Percentiles rank a stretch among this genome's conserved stretches.
Evolutionary conservation across 2,888 invertebrate genomes (phyloP).

Genomic region (Cerceris rybyensis): DNA sequence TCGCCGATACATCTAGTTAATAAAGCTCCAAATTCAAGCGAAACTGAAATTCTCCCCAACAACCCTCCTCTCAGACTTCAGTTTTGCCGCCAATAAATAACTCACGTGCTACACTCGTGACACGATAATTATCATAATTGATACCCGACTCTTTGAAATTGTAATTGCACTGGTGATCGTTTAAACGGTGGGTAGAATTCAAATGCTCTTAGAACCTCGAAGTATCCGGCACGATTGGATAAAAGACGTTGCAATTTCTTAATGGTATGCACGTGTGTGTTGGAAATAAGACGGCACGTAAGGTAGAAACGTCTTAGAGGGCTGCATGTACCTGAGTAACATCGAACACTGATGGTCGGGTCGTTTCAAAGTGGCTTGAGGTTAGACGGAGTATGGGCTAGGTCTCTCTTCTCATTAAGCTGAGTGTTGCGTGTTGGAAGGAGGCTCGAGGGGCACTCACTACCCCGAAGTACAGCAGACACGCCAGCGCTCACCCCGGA

Average conservation of each 20-base stretch:
- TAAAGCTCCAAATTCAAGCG: too few species aligned
- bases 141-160: background rate
- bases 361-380: constrained; percentile 69
- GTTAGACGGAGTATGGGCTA: constrained; percentile 61
- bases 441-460: constrained; percentile 78
- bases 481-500: constrained; percentile 65
- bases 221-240: constrained; percentile 15
- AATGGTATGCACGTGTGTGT: constrained; percentile 52
- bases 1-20: too few species aligned
- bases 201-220: constrained; percentile 30
- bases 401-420: constrained; percentile 80
- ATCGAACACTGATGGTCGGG: constrained; percentile 61
- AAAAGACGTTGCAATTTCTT: constrained; percentile 50
- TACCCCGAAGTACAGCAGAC: constrained; percentile 72
- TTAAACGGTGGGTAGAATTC: constrained; percentile 11
- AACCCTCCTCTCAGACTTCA: background rate
- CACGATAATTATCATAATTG: too few species aligned
- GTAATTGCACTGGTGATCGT: background rate
- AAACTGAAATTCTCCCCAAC: too few species aligned
- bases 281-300: constrained; percentile 50
- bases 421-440: constrained; percentile 80
- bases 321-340: constrained; percentile 48
- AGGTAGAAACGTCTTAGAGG: constrained; percentile 47
- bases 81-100: background rate
- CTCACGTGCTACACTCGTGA: too few species aligned